Percentiles rank a stretch among this genome's conserved stretches.
Conservation (phyloP, 2,888 invertebrate genomes). For the Rutpela maculata region DNA sequence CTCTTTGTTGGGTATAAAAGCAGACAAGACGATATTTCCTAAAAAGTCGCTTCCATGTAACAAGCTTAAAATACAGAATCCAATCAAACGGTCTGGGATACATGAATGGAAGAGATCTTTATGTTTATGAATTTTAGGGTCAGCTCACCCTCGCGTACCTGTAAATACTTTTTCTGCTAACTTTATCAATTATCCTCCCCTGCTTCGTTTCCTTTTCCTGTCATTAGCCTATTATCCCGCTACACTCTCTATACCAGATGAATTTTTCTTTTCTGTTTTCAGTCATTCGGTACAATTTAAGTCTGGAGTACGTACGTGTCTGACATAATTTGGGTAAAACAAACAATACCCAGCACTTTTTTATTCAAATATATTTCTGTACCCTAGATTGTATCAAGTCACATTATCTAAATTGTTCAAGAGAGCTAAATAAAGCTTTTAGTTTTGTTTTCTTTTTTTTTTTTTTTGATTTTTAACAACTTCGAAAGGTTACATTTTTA, state of each 20-base stretch:
- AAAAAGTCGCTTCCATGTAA: conserved; percentile 10
- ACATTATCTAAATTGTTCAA: no score
- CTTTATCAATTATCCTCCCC: conserved; percentile 58
- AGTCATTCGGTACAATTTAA: not conserved
- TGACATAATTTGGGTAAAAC: not conserved
- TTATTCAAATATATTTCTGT: not conserved
- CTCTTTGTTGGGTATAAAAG: not conserved
- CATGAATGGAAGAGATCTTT: conserved; percentile 21
- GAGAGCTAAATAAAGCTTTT: no score
- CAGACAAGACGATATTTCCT: not conserved
- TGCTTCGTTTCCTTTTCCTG: conserved; percentile 56
- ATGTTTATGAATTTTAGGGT: conserved; percentile 19
- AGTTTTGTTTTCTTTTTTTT: no score
- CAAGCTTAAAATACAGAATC: conserved; percentile 23
- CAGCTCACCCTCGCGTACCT: conserved; percentile 49
- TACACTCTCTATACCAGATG: conserved; percentile 35
- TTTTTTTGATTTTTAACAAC: no score
- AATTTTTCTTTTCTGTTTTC: conserved; percentile 33
- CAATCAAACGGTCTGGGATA: conserved; percentile 20
- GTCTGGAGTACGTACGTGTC: not conserved
- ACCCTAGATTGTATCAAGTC: no score
- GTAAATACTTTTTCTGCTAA: conserved; percentile 55
- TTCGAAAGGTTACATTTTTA: no score
- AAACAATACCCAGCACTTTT: not conserved
- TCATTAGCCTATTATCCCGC: conserved; percentile 56